phyloP scores from a whole-genome alignment of 2,888 invertebrate genomes.

The Tholera decimalis region DNA sequence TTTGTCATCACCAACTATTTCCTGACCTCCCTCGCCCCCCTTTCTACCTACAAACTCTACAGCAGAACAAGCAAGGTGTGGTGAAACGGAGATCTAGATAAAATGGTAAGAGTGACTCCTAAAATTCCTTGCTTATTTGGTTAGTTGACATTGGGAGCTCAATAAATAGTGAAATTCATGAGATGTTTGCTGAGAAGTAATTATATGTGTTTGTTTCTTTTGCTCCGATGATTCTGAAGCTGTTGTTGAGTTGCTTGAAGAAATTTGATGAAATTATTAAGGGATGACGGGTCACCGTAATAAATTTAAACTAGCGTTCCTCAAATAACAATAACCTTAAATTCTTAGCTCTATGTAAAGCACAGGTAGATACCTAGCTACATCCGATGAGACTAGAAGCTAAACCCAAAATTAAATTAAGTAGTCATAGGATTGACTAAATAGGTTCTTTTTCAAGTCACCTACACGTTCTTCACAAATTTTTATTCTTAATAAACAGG shows the following conservation, averaged over 20 bases:
- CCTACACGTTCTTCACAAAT: too few species aligned
- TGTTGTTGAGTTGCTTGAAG: slow-evolving; percentile 26
- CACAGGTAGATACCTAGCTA: too few species aligned
- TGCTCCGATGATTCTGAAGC: slow-evolving; percentile 59
- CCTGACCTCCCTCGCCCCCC: slow-evolving; percentile 65
- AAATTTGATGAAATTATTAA: slow-evolving; percentile 19
- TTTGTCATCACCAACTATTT: slow-evolving; percentile 80
- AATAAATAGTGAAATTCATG: slow-evolving; percentile 81
- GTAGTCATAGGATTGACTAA: neutral
- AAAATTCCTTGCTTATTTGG: slow-evolving; percentile 83
- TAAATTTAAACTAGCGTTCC: too few species aligned
- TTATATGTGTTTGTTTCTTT: slow-evolving; percentile 73
- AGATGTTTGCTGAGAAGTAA: slow-evolving; percentile 77
- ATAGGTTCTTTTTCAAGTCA: neutral
- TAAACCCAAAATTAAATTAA: neutral
- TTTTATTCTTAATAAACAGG: too few species aligned
- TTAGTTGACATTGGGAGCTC: slow-evolving; percentile 84
- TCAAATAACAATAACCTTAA: too few species aligned
- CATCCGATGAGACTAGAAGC: too few species aligned
- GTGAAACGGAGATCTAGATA: slow-evolving; percentile 60
- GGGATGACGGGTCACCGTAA: neutral
- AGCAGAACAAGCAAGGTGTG: slow-evolving; percentile 24
- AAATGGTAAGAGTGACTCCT: slow-evolving; percentile 67
- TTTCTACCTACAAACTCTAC: slow-evolving; percentile 23
- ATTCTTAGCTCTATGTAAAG: too few species aligned